phyloP scores from a whole-genome alignment of 2,113 vertebrate genomes.

The Campylorhamphus procurvoides region DNA sequence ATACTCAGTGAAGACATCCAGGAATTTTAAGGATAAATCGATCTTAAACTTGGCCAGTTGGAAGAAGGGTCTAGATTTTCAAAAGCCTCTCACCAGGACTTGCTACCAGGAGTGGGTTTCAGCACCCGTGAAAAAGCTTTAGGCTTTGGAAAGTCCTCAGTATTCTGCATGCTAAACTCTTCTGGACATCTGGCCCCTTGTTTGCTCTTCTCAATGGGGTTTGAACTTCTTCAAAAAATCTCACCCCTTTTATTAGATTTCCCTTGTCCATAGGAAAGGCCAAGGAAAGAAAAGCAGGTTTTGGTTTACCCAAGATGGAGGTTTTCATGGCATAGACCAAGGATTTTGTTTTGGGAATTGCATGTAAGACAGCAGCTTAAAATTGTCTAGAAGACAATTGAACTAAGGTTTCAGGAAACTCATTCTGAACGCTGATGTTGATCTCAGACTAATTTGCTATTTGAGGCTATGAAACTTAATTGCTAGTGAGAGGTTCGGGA shows the following conservation, averaged over 20 bases:
- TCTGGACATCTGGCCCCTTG: background rate
- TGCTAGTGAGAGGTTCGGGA: background rate
- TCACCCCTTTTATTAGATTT: background rate
- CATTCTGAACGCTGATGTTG: background rate
- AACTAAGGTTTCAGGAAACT: slow-evolving; percentile 6
- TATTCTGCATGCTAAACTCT: background rate
- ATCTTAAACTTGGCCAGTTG: background rate
- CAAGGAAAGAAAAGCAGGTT: background rate
- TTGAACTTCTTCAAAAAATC: background rate
- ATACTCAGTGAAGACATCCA: background rate
- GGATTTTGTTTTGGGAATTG: background rate
- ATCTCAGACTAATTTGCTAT: slow-evolving; percentile 38
- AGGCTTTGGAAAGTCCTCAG: background rate
- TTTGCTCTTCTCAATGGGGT: background rate
- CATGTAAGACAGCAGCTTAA: background rate
- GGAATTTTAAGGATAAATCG: background rate
- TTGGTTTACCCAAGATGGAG: background rate
- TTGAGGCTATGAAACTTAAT: slow-evolving; percentile 45
- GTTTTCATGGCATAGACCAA: background rate
- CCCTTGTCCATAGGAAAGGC: background rate
- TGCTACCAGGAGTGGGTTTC: background rate
- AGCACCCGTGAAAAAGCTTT: background rate
- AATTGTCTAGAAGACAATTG: background rate
- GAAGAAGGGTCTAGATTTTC: background rate
- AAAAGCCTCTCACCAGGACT: background rate